Evolutionary conservation across 2,113 vertebrate genomes (phyloP).

Genomic region (Hippocampus barbouri): DNA sequence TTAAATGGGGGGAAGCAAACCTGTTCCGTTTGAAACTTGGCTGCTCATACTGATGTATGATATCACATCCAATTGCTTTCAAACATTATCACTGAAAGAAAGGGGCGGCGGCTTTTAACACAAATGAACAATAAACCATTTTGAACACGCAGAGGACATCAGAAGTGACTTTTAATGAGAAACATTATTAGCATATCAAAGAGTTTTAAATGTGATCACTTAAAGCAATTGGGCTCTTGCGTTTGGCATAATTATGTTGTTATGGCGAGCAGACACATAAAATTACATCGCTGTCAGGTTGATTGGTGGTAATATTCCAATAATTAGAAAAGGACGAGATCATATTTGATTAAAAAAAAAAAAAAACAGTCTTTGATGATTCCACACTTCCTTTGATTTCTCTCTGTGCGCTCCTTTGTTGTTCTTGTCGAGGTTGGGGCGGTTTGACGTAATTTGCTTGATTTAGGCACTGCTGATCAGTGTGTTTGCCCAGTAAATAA

Average conservation of each 20-base stretch:
- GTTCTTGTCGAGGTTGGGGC: not conserved
- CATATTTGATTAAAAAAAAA: conserved; percentile 23
- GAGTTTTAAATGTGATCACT: conserved; percentile 23
- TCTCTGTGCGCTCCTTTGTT: not conserved
- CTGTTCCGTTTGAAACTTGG: not conserved
- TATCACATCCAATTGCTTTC: not conserved
- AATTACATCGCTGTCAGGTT: conserved; percentile 15
- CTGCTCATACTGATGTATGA: not conserved
- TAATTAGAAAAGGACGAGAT: not conserved
- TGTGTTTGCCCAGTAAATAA: not conserved
- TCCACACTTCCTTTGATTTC: conserved; percentile 12
- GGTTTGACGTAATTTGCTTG: conserved; percentile 1
- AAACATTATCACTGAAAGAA: not conserved
- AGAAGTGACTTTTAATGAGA: conserved; percentile 38
- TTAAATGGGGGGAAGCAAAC: not conserved
- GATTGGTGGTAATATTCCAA: conserved; percentile 7
- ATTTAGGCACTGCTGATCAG: not conserved
- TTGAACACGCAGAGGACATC: conserved; percentile 20
- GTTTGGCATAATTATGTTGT: conserved; percentile 35
- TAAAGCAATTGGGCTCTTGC: conserved; percentile 18
- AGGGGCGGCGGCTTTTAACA: conserved; percentile 25
- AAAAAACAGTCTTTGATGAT: conserved; percentile 6
- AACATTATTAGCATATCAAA: conserved; percentile 52
- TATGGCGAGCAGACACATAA: conserved; percentile 36
- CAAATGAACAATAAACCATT: conserved; percentile 34